Evolutionary conservation across 1,140 invertebrate genomes (phyloP).

Genomic region (Drosophila serrata): DNA sequence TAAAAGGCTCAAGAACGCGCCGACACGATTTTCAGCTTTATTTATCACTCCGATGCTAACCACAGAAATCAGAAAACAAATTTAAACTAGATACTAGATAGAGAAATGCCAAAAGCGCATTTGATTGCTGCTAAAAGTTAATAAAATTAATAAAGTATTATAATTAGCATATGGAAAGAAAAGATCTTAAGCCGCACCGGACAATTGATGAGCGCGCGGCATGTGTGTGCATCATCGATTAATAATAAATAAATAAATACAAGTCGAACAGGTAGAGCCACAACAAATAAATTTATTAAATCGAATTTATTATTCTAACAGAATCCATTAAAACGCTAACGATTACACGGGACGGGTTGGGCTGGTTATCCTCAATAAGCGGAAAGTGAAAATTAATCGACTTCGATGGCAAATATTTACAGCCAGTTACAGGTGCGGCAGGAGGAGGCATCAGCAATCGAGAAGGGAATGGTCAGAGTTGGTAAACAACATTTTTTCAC

Average conservation of each 20-base stretch:
- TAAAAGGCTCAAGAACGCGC: constrained; percentile 51
- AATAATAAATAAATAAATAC: constrained; percentile 32
- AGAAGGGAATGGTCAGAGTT: constrained; percentile 28
- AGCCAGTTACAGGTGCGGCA: neutral
- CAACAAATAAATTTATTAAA: constrained; percentile 36
- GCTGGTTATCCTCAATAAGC: constrained; percentile 39
- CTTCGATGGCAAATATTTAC: constrained; percentile 38
- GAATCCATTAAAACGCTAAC: constrained; percentile 52
- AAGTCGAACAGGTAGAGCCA: constrained; percentile 40
- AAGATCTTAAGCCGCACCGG: constrained; percentile 1
- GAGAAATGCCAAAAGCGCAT: constrained; percentile 16
- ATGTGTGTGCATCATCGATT: constrained; percentile 40
- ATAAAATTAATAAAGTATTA: constrained; percentile 21
- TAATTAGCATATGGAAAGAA: constrained; percentile 18
- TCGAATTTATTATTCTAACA: constrained; percentile 48
- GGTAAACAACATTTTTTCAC: constrained; percentile 40
- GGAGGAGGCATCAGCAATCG: neutral
- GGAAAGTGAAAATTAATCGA: constrained; percentile 52
- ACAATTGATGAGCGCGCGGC: constrained; percentile 14
- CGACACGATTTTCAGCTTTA: constrained; percentile 36
- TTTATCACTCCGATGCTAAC: constrained; percentile 45
- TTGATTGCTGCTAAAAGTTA: constrained; percentile 16
- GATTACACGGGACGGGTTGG: constrained; percentile 53
- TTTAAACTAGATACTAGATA: constrained; percentile 31
- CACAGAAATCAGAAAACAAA: constrained; percentile 19